phyloP scores from a whole-genome alignment of 2,113 vertebrate species.

The Solea solea region DNA sequence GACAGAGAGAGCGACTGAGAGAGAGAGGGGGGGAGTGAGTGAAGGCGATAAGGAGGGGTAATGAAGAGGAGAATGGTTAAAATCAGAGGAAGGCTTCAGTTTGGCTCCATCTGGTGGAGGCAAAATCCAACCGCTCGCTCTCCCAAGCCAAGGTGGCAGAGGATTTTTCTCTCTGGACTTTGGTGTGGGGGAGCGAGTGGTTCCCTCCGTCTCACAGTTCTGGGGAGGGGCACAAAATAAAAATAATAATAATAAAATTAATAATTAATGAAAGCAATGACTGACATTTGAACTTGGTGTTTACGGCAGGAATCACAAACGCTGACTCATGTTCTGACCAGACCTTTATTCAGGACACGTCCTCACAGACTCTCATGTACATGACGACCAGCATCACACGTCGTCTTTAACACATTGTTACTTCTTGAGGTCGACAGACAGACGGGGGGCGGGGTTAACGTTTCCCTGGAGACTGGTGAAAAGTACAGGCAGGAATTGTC shows the following conservation, averaged over 20 bases:
- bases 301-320: neutral
- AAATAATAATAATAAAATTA: too few relatives aligned
- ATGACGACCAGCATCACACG: neutral
- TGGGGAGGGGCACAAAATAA: too few relatives aligned
- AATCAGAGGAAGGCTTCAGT: neutral
- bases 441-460: neutral
- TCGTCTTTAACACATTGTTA: too few relatives aligned
- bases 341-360: slow-evolving; percentile 7
- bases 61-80: neutral
- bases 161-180: too few relatives aligned
- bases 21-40: neutral
- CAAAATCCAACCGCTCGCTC: neutral
- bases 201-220: too few relatives aligned
- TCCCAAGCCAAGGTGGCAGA: too few relatives aligned
- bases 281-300: neutral
- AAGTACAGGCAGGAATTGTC: neutral
- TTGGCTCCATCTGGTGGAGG: slow-evolving; percentile 44
- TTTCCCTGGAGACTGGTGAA: neutral
- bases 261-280: neutral
- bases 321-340: neutral
- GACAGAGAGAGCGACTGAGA: slow-evolving; percentile 6
- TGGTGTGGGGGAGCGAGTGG: too few relatives aligned
- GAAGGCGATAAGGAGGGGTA: neutral
- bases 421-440: neutral
- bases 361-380: neutral